Conservation (phyloP, 1,140 invertebrate genomes). For the Bombus picipes region DNA sequence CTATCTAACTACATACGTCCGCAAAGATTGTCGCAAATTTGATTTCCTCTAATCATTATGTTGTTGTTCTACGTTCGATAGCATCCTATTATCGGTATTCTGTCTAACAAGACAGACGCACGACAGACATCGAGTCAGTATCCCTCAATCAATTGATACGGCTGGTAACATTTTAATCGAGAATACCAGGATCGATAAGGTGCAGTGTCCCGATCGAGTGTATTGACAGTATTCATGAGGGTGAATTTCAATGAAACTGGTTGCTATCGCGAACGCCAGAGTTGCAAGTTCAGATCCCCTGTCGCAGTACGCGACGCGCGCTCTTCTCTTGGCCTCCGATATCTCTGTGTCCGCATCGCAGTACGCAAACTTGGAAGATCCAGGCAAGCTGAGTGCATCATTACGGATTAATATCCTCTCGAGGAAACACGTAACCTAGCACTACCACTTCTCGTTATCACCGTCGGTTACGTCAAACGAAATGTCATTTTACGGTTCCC, state of each 20-base stretch:
- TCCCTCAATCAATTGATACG: not conserved
- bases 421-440: slow-evolving; percentile 63
- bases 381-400: slow-evolving; percentile 61
- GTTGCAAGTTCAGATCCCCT: slow-evolving; percentile 45
- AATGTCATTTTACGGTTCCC: slow-evolving; percentile 41
- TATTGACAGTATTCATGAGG: slow-evolving; percentile 34
- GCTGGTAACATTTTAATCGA: slow-evolving; percentile 16
- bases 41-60: not conserved
- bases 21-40: not conserved
- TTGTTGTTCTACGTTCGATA: not conserved
- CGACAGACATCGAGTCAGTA: not conserved
- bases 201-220: not conserved
- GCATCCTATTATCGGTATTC: not conserved
- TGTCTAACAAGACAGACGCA: not conserved
- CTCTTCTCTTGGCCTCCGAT: slow-evolving; percentile 18
- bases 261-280: slow-evolving; percentile 3
- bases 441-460: slow-evolving; percentile 65
- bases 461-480: slow-evolving; percentile 64
- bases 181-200: not conserved
- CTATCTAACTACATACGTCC: not conserved
- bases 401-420: slow-evolving; percentile 69
- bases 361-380: slow-evolving; percentile 59
- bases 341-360: slow-evolving; percentile 43
- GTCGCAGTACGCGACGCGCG: slow-evolving; percentile 14
- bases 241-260: slow-evolving; percentile 46